Base-by-base conservation (phyloP, 2,888 invertebrate genomes). In the Pterobdella sp. region DNA sequence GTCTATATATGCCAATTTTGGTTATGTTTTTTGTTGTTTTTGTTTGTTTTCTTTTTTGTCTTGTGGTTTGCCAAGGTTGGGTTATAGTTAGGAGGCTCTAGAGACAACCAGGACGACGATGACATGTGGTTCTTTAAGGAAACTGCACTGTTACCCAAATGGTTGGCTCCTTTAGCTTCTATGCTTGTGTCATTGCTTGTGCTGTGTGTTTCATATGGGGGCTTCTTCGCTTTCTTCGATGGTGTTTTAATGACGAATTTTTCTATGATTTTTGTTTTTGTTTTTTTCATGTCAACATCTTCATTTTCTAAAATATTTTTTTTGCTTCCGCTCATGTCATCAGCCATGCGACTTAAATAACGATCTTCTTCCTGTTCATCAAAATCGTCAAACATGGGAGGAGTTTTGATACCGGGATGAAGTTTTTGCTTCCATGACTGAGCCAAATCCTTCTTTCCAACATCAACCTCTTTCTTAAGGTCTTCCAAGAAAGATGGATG, bases 41-140 rank as follows among this genome's bases (percentile, higher is more conserved):
- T 65, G 32, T 35, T 65, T 4, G 4, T 34, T 4, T 65, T 65
- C 7, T 65, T 65, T 4, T 65, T 65, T 4, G 26, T 65, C 7
- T 65, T 10, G 65, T 35, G 4, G 14, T 65, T 4, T n/a, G n/a
- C n/a, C 7, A 60, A 22, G 31, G 35, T 34, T 18, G 35, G 34
- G 26, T 42, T 34, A 29, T 52, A 26, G 1, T 37, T 49, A n/a
- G 37, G 29, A 22, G 60, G 26, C 1, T 56, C 71, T 22, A 71
- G 60, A 18, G 71, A 71, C 34, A 71, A 29, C 42, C 71, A 71
- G 35, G 71, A 71, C 18, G 71, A 71, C 14, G 71, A 71, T 29
- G 71, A 71, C 18, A 71, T 60, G 71, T 71, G 71, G 37, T 71
- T 71, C 29, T 71, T 71, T 22, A 71, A 34, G 35, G 71, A 71